Evolutionary conservation across 2,113 vertebrate genomes (phyloP), one percentile per base, ranked within the genome.

Genomic region (Elaphurus davidianus): DNA sequence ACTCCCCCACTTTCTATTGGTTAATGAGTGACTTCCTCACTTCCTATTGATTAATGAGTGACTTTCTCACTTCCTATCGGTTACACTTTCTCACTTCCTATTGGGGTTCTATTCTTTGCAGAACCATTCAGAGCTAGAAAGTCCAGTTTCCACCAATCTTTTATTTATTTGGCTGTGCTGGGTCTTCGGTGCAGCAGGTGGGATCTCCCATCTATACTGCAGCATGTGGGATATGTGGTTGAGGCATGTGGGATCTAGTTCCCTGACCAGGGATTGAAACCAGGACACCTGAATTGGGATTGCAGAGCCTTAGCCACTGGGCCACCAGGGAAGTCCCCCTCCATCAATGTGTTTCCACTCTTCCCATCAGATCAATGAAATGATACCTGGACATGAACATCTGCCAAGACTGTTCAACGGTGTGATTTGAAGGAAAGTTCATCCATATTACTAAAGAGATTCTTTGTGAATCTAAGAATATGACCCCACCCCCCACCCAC

Each of bases 341-440:
- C 82, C 87, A 81, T 85, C 88, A 97, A 25, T 74, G 92, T 90
- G 85, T 45, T 87, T 17, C 52, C 16, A 27, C 25, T 30, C 71
- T 96, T 97, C 76, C 21, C 89, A 87, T 87, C 0, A 86, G 8
- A 91, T 81, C 97, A 97, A 93, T 36, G 3, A 96, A 97, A 87
- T 13, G 96, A 83, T 17, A 93, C 19, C 19, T 95, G 83, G 74
- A 55, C 81, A 25, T 1, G 71, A 67, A 33, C 23, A 94, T 16
- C 47, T 11, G 16, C 45, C 67, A 94, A 98, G 88, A 96, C 62
- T 91, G 94, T 71, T 95, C 76, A 59, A 78, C 0, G 1, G 64
- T 52, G 11, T 97, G 60, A 79, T 82, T 87, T 83, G 60, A 78
- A 88, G 93, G 86, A 89, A 96, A 98, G 33, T 97, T 71, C 23